Conservation (phyloP, 1,140 invertebrate genomes). For the Heliothis subflexa region DNA sequence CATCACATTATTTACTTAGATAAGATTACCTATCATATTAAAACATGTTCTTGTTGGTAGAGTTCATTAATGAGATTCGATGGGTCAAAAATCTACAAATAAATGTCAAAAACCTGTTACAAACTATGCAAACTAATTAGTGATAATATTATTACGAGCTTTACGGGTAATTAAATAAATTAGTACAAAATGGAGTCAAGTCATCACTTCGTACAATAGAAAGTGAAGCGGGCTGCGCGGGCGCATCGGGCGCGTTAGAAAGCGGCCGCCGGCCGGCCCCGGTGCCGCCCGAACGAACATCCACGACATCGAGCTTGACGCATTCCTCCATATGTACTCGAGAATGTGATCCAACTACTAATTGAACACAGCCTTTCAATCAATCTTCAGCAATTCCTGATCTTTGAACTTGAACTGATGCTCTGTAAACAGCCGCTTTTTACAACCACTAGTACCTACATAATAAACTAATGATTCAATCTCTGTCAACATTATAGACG, state of each 20-base stretch:
- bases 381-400: neutral
- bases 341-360: constrained; percentile 40
- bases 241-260: constrained; percentile 79
- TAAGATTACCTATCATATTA: no score
- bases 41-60: no score
- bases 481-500: constrained; percentile 28
- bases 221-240: constrained; percentile 79
- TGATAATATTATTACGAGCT: constrained; percentile 6
- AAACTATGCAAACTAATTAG: no score
- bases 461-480: constrained; percentile 26
- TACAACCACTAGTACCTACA: neutral
- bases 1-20: no score
- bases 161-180: constrained; percentile 37
- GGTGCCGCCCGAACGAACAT: constrained; percentile 52
- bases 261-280: constrained; percentile 70
- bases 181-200: constrained; percentile 41
- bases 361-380: constrained; percentile 25
- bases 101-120: no score
- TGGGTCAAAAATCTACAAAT: no score
- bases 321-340: constrained; percentile 56
- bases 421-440: neutral
- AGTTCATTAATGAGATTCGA: no score
- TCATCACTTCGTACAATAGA: constrained; percentile 68
- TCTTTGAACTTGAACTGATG: constrained; percentile 17
- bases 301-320: constrained; percentile 57